Conservation (phyloP, 2,113 vertebrate genomes). For the Aplodontia rufa region DNA sequence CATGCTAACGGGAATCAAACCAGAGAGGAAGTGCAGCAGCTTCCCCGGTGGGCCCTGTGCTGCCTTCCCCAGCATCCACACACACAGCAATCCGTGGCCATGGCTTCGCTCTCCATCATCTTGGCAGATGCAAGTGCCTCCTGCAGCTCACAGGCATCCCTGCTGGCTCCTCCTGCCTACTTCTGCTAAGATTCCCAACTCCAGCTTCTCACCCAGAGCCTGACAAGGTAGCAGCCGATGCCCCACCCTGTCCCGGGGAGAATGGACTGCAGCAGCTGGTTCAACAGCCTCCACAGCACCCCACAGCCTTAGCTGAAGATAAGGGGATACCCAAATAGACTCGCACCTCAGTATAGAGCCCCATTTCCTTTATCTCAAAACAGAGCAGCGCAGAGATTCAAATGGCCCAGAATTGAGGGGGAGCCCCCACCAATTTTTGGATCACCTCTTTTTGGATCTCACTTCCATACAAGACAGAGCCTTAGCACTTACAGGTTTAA, state of each 20-base stretch:
- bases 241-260: neutral
- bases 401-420: neutral
- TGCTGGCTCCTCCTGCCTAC: neutral
- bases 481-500: neutral
- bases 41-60: neutral
- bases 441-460: neutral
- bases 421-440: neutral
- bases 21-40: neutral
- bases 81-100: slow-evolving; percentile 62
- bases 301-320: neutral
- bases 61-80: neutral
- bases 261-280: neutral
- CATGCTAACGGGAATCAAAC: neutral
- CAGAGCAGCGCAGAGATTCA: neutral
- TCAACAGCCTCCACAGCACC: neutral
- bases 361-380: neutral
- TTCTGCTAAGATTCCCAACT: neutral
- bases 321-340: neutral
- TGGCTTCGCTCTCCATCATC: neutral
- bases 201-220: neutral
- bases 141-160: neutral
- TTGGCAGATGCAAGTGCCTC: slow-evolving; percentile 52
- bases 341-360: neutral
- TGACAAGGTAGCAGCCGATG: neutral
- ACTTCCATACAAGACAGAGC: neutral